phyloP scores from a whole-genome alignment of 2,113 vertebrate genomes.

The Microcebus tavaratra region DNA sequence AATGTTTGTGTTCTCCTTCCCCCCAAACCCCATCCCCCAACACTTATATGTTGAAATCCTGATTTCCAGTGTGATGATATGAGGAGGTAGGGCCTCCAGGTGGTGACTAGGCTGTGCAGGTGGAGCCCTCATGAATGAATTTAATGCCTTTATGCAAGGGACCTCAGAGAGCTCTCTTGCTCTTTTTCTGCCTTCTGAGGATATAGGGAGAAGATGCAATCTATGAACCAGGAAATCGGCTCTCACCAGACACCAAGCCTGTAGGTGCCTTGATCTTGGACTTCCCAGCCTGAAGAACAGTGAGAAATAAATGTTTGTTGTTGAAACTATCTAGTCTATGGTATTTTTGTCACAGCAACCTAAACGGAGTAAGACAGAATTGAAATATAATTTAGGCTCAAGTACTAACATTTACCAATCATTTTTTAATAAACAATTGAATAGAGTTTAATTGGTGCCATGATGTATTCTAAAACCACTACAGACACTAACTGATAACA shows the following conservation, averaged over 20 bases:
- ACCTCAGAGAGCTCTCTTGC: background rate
- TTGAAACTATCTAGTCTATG: background rate
- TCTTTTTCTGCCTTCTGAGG: background rate
- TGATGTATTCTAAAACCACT: background rate
- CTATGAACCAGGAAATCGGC: background rate
- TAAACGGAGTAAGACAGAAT: background rate
- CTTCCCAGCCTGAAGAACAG: background rate
- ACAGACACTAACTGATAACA: background rate
- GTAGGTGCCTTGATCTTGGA: background rate
- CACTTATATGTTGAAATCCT: background rate
- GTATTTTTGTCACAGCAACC: background rate
- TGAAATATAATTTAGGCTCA: background rate
- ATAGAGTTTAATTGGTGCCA: background rate
- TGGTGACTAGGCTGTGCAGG: background rate
- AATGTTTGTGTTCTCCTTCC: fast-evolving
- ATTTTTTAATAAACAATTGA: background rate
- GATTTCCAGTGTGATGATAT: background rate
- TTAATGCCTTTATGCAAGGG: background rate
- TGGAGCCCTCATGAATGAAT: background rate
- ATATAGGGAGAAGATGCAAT: background rate
- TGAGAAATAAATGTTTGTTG: background rate
- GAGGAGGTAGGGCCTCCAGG: background rate
- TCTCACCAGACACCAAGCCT: background rate
- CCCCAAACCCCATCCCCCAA: background rate
- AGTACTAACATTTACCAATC: background rate